These are phyloP conservation scores for Empidonax traillii DNA, from an alignment of 2,113 vertebrate species.

Conservation along the genomic window DNA sequence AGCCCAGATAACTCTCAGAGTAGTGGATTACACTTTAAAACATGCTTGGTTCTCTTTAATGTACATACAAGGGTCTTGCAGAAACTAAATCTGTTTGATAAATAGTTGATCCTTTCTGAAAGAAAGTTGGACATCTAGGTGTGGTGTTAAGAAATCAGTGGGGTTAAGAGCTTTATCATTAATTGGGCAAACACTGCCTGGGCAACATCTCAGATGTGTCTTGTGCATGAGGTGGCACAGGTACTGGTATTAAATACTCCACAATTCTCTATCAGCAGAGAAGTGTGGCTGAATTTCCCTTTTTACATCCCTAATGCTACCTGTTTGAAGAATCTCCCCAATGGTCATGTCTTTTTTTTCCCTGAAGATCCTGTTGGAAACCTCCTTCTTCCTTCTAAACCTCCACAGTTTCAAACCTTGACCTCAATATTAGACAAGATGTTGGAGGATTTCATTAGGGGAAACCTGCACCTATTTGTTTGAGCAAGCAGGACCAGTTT, in stretches of 20 bases:
- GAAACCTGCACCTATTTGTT: neutral
- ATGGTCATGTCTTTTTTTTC: neutral
- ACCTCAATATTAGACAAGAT: neutral
- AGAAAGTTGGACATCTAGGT: neutral
- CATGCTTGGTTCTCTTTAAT: neutral
- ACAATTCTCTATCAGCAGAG: neutral
- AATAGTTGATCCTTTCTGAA: neutral
- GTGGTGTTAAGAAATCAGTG: neutral
- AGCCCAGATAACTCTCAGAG: neutral
- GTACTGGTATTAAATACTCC: neutral
- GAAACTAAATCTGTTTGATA: neutral
- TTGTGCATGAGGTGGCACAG: neutral
- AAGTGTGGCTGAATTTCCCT: neutral
- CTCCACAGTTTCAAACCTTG: neutral
- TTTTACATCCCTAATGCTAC: neutral
- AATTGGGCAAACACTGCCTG: neutral
- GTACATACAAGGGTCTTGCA: neutral
- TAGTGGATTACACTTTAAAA: neutral
- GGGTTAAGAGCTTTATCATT: neutral
- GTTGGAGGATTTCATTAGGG: neutral
- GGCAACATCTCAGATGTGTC: neutral
- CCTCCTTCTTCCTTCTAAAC: neutral
- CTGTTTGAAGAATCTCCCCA: neutral
- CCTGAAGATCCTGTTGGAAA: neutral
- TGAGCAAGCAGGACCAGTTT: neutral